Evolutionary conservation across 2,888 invertebrate species (phyloP).

Genomic region (Acanthosepion pharaonis): DNA sequence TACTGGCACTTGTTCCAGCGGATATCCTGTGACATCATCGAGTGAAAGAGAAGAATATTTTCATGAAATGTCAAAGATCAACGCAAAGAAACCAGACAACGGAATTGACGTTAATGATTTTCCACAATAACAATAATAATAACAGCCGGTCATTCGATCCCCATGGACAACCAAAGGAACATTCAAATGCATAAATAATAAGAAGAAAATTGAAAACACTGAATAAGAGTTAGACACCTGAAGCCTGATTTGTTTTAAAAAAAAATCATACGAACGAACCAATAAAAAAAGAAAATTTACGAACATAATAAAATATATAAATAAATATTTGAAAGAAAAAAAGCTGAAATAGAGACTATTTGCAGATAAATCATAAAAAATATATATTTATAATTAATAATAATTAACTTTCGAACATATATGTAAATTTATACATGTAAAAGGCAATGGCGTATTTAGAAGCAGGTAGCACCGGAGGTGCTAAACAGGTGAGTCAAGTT

Average conservation of each 20-base stretch:
- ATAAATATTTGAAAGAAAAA: too few species aligned
- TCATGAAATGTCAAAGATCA: background rate
- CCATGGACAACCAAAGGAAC: too few species aligned
- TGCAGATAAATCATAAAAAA: background rate
- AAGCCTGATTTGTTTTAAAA: too few species aligned
- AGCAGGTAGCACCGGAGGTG: background rate
- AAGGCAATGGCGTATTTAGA: constrained; percentile 1
- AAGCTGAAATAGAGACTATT: background rate
- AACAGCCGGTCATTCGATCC: too few species aligned
- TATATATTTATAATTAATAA: background rate
- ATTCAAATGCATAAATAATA: too few species aligned
- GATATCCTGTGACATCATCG: background rate
- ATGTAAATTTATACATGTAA: background rate
- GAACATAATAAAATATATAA: too few species aligned
- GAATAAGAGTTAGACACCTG: too few species aligned
- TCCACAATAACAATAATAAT: too few species aligned
- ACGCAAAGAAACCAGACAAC: background rate
- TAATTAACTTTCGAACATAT: background rate
- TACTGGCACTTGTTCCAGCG: background rate
- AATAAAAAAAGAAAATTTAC: too few species aligned
- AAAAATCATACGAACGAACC: too few species aligned
- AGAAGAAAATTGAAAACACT: too few species aligned
- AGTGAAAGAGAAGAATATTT: background rate
- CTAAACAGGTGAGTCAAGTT: background rate
- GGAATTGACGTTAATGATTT: background rate